These are phyloP conservation scores for Emys orbicularis DNA, from an alignment of 2,797 vertebrate species.

Conservation along the genomic window DNA sequence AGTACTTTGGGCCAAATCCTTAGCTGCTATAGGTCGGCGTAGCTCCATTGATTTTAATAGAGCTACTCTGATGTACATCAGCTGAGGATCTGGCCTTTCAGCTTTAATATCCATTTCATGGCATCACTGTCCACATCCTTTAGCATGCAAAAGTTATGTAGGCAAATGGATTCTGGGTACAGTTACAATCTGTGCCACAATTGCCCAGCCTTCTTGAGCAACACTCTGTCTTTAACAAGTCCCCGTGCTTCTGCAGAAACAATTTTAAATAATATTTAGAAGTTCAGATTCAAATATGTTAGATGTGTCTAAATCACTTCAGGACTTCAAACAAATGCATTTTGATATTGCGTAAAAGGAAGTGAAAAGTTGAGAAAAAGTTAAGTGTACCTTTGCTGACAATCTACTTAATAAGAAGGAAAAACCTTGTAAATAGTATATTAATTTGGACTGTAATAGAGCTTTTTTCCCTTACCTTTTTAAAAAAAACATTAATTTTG, in stretches of 20 bases:
- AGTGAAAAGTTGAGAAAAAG: neutral
- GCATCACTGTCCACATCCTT: neutral
- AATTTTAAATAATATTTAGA: neutral
- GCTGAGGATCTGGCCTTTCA: neutral
- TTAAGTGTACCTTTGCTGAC: neutral
- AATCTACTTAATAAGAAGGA: neutral
- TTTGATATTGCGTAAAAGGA: neutral
- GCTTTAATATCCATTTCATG: neutral
- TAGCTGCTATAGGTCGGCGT: neutral
- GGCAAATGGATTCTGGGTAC: neutral
- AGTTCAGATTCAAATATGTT: neutral
- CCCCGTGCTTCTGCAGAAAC: neutral
- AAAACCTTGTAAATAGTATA: neutral
- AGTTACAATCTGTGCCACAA: neutral
- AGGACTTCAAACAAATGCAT: neutral
- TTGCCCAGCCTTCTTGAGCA: neutral
- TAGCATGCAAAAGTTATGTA: neutral
- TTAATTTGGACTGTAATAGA: neutral
- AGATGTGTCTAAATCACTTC: neutral
- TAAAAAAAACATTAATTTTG: too few species aligned
- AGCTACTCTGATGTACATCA: neutral
- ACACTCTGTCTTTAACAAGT: fast-evolving
- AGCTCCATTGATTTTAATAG: neutral
- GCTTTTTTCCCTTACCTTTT: neutral
- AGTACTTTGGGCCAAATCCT: neutral